These are phyloP conservation scores for Pluvianellus socialis DNA, from an alignment of 2,113 vertebrate species.

Conservation along the genomic window DNA sequence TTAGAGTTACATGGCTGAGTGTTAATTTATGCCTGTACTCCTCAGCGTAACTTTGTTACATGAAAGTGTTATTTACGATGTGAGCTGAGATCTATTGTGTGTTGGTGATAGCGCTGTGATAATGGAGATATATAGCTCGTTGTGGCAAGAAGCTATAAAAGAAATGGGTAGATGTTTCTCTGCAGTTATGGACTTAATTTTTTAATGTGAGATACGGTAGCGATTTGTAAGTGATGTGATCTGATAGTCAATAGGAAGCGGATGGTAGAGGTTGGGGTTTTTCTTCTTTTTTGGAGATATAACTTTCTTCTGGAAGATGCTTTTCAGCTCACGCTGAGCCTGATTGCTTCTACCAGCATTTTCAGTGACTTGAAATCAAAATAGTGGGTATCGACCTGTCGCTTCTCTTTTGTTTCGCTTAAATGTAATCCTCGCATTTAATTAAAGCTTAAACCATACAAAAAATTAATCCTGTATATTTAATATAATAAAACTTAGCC, in stretches of 20 bases:
- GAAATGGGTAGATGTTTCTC: slow-evolving; percentile 26
- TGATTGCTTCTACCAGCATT: neutral
- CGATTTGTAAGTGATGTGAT: neutral
- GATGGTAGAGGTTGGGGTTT: neutral
- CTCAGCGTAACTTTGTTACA: neutral
- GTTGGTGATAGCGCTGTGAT: neutral
- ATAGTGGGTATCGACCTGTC: accelerated
- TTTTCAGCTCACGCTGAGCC: neutral
- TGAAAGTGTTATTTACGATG: neutral
- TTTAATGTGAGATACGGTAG: slow-evolving; percentile 51
- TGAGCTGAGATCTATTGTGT: neutral
- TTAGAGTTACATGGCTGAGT: neutral
- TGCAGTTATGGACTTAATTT: slow-evolving; percentile 62
- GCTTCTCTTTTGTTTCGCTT: neutral
- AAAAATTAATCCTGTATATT: neutral
- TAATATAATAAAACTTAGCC: neutral
- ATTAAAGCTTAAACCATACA: slow-evolving; percentile 1
- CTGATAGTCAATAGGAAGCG: neutral
- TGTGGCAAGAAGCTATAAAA: slow-evolving; percentile 53
- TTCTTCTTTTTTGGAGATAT: neutral
- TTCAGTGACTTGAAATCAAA: neutral
- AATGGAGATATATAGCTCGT: slow-evolving; percentile 37
- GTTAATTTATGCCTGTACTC: slow-evolving; percentile 51
- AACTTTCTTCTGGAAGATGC: neutral
- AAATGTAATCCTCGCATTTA: neutral